These are phyloP conservation scores for Coccyzus lansbergi DNA, from an alignment of 2,797 vertebrate species.

Conservation along the genomic window DNA sequence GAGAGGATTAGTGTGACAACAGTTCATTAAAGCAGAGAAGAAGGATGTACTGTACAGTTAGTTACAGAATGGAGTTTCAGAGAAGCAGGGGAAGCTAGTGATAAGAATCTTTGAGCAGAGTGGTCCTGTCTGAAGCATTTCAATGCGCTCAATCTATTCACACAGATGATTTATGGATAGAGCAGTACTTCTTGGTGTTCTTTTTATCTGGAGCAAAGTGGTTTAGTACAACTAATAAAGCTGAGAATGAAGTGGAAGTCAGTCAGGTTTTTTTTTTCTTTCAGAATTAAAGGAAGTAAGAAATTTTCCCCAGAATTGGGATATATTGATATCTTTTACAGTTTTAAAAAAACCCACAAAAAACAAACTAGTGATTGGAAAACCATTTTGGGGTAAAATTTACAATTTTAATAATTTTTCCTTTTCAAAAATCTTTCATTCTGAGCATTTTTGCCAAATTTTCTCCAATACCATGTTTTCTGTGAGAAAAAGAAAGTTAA, in stretches of 20 bases:
- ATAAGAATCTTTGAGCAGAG: slow-evolving; percentile 1
- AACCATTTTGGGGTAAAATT: neutral
- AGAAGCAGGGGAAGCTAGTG: neutral
- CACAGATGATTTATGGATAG: neutral
- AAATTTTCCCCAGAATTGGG: neutral
- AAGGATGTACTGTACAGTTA: neutral
- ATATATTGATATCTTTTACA: neutral
- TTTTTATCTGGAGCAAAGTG: slow-evolving; percentile 4
- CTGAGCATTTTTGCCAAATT: neutral
- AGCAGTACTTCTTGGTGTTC: neutral
- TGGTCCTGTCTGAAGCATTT: neutral
- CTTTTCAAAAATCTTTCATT: neutral
- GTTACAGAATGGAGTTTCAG: neutral
- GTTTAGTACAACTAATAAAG: slow-evolving; percentile 18
- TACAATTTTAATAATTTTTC: neutral
- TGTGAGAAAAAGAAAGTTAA: neutral
- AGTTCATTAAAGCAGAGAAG: slow-evolving; percentile 21
- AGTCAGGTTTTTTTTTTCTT: neutral
- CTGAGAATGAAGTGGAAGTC: neutral
- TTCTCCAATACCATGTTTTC: neutral
- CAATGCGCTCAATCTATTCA: neutral
- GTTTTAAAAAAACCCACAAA: neutral
- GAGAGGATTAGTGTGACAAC: neutral
- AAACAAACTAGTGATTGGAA: neutral
- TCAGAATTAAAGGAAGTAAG: neutral